These are phyloP conservation scores for Drosophila basisetae DNA, from an alignment of 2,888 invertebrate genomes.

Conservation along the genomic window DNA sequence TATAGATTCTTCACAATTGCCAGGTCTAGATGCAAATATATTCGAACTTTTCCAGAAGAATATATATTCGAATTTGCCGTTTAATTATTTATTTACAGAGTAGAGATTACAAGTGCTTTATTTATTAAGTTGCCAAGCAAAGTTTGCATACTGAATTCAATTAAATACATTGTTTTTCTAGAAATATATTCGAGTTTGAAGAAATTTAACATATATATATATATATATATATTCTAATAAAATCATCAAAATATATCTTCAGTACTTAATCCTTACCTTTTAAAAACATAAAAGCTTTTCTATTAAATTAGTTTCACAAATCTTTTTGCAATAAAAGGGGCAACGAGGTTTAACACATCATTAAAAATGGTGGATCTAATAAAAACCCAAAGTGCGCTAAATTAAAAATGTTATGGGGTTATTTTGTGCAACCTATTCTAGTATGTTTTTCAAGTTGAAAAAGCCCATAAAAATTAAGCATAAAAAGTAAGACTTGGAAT, in stretches of 20 bases:
- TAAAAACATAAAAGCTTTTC: not conserved
- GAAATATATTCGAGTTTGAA: not conserved
- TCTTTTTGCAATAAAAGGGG: not conserved
- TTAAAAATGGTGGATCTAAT: not conserved
- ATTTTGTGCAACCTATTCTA: not conserved
- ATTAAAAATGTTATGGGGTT: not conserved
- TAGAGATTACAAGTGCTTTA: not conserved
- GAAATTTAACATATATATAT: not conserved
- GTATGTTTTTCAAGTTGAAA: not conserved
- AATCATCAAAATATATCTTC: not conserved
- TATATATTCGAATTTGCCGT: not conserved
- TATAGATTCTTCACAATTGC: not conserved
- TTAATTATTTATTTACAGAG: not conserved
- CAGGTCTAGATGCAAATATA: no score
- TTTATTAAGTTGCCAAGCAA: not conserved
- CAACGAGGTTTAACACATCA: not conserved
- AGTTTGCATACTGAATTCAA: not conserved
- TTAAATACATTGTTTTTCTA: not conserved
- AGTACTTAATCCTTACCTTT: not conserved
- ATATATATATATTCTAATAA: not conserved
- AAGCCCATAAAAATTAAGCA: not conserved
- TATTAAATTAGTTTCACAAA: not conserved
- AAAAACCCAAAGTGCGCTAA: not conserved
- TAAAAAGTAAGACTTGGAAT: not conserved
- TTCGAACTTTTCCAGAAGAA: no score